Percentiles rank a stretch among this genome's conserved stretches.
phyloP scores from a whole-genome alignment of 2,113 vertebrate species.

The Lichenostomus cassidix region DNA sequence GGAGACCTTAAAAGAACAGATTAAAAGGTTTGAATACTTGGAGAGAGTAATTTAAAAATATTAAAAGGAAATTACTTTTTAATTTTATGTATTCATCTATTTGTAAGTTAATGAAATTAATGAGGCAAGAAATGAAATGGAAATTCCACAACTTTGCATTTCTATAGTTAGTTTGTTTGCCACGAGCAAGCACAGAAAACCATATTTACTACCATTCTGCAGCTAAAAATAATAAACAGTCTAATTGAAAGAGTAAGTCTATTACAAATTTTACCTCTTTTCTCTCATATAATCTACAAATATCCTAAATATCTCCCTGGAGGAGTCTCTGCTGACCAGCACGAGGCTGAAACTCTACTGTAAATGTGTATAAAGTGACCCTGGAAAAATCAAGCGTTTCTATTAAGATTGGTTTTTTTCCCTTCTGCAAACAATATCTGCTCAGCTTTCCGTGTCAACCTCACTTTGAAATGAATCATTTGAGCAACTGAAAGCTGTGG shows the following conservation, averaged over 20 bases:
- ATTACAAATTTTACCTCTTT: not conserved
- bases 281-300: not conserved
- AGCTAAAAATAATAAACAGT: constrained; percentile 46
- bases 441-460: not conserved
- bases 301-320: not conserved
- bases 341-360: not conserved
- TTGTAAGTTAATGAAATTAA: constrained; percentile 81
- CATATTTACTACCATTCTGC: constrained; percentile 45
- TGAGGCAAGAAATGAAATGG: constrained; percentile 78
- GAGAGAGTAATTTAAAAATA: constrained; percentile 64
- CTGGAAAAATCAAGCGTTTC: not conserved
- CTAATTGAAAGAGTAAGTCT: constrained; percentile 24
- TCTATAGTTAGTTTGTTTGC: constrained; percentile 51
- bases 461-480: constrained; percentile 5
- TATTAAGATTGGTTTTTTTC: not conserved
- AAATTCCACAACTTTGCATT: constrained; percentile 72
- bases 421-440: constrained; percentile 5
- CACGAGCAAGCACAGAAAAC: constrained; percentile 31
- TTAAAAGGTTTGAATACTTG: constrained; percentile 68
- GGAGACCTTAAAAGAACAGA: constrained; percentile 59
- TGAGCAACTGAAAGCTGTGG: not conserved
- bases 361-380: not conserved
- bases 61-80: constrained; percentile 75
- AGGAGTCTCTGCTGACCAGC: not conserved
- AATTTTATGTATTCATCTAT: constrained; percentile 77